Conservation (phyloP, 2,888 invertebrate species). For the Drosophila falleni region DNA sequence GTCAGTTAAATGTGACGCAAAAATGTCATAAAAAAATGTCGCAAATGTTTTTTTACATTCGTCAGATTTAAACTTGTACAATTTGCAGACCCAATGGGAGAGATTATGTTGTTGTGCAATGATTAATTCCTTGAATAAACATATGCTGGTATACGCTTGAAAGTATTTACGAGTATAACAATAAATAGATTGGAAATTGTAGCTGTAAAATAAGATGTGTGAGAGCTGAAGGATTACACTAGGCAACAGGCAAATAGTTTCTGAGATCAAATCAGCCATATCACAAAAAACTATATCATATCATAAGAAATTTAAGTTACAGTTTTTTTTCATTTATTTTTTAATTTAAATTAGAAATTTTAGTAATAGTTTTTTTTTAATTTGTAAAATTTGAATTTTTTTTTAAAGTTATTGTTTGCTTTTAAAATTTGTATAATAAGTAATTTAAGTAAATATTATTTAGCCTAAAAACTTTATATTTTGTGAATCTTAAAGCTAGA, state of each 20-base stretch:
- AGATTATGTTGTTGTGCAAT: slow-evolving; percentile 46
- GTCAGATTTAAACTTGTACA: slow-evolving; percentile 46
- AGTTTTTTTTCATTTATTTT: too few species aligned
- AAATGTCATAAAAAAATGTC: slow-evolving; percentile 59
- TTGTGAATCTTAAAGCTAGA: background rate
- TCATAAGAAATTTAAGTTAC: too few species aligned
- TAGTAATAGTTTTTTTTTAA: too few species aligned
- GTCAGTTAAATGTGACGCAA: slow-evolving; percentile 74
- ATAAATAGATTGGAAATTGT: slow-evolving; percentile 21
- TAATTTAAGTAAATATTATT: too few species aligned
- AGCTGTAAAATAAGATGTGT: slow-evolving; percentile 2
- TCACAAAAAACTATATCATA: too few species aligned
- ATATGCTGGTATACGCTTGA: background rate
- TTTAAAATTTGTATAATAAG: too few species aligned
- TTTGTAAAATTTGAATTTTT: too few species aligned
- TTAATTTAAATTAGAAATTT: too few species aligned
- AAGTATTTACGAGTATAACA: slow-evolving; percentile 4
- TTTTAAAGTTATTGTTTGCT: too few species aligned
- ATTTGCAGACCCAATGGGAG: slow-evolving; percentile 20
- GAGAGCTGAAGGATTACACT: background rate
- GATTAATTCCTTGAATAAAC: slow-evolving; percentile 29
- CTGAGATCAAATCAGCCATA: too few species aligned
- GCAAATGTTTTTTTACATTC: slow-evolving; percentile 58
- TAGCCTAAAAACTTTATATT: background rate
- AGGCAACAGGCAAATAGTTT: too few species aligned